Conservation (phyloP, 2,113 vertebrate species). For the Apteryx owenii region DNA sequence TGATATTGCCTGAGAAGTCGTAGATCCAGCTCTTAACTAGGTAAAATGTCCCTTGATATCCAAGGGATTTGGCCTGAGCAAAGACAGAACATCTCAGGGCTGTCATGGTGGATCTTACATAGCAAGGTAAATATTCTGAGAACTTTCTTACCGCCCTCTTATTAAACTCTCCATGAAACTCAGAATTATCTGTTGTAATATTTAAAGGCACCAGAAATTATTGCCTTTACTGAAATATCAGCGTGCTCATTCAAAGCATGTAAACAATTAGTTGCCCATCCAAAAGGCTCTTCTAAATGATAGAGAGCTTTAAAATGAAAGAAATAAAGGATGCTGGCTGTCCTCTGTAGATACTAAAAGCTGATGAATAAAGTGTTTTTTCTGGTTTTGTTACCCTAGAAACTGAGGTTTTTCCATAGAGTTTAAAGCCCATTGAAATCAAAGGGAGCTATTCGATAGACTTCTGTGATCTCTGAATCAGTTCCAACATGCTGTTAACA, state of each 20-base stretch:
- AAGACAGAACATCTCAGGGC: not conserved
- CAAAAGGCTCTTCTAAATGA: not conserved
- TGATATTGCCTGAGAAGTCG: not conserved
- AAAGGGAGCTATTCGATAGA: conserved; percentile 32
- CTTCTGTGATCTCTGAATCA: conserved; percentile 43
- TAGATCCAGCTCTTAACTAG: not conserved
- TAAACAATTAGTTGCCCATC: not conserved
- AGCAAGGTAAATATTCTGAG: not conserved
- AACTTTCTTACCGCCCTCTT: not conserved
- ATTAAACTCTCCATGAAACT: not conserved
- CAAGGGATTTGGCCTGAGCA: not conserved
- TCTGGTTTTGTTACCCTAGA: conserved; percentile 52
- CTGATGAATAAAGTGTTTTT: conserved; percentile 20
- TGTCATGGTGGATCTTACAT: not conserved
- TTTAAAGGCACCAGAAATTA: not conserved
- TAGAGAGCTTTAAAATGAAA: not conserved
- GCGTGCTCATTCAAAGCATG: not conserved
- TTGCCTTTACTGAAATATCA: not conserved
- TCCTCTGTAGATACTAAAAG: conserved; percentile 6
- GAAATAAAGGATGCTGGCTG: not conserved
- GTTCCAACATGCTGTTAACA: conserved; percentile 48
- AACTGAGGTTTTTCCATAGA: conserved; percentile 31
- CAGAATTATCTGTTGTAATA: not conserved
- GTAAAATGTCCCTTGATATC: not conserved
- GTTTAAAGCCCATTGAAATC: conserved; percentile 44